A percentile compares a stretch with the other conserved stretches of the same genome.
These are phyloP conservation scores for Conger conger DNA, from an alignment of 2,113 vertebrate species.

Conservation along the genomic window DNA sequence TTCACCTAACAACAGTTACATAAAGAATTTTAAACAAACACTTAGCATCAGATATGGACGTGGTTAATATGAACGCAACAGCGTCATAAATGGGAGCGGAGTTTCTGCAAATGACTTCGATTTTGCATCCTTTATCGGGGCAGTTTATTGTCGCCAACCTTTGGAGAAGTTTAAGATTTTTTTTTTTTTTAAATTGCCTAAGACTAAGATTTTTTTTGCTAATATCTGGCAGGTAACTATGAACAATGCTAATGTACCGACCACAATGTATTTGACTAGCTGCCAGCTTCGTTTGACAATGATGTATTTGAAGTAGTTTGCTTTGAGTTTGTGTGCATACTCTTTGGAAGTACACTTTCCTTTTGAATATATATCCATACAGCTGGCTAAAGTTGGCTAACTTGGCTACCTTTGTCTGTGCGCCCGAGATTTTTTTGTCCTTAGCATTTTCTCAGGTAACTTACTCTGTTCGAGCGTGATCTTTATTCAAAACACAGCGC, in stretches of 20 bases:
- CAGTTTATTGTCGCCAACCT: background rate
- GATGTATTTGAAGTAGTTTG: background rate
- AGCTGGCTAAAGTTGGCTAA: background rate
- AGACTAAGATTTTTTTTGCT: background rate
- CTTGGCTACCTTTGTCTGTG: background rate
- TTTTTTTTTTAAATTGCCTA: background rate
- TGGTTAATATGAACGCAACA: background rate
- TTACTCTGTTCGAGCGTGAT: background rate
- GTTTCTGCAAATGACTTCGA: background rate
- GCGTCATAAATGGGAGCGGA: background rate
- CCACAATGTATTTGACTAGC: background rate
- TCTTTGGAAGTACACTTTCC: background rate
- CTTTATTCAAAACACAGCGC: background rate
- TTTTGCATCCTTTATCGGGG: background rate
- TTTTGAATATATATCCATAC: background rate
- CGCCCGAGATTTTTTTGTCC: background rate
- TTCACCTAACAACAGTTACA: background rate
- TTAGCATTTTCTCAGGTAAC: background rate
- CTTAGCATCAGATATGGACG: background rate
- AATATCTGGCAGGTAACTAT: background rate
- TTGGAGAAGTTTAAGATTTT: background rate
- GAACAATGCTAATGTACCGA: background rate
- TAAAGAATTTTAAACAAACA: background rate
- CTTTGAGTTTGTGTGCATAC: background rate
- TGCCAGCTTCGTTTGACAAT: background rate